Percentiles rank a stretch among this genome's conserved stretches.
phyloP scores from a whole-genome alignment of 2,113 vertebrate species.

The Myodes glareolus region DNA sequence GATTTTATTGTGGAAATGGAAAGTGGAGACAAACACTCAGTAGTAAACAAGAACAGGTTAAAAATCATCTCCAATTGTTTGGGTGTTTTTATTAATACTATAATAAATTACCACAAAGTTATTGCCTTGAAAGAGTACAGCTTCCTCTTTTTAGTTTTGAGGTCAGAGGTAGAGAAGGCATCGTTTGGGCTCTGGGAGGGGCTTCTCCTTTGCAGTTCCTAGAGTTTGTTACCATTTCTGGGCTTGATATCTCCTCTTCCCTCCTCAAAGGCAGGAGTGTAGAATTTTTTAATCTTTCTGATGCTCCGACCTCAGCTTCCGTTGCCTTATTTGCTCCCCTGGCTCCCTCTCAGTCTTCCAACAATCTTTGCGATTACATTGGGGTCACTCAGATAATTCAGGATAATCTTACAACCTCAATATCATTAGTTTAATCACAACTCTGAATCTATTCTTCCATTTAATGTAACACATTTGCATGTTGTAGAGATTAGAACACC shows the following conservation, averaged over 20 bases:
- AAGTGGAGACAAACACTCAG: not conserved
- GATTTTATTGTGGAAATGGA: not conserved
- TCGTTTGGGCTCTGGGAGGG: not conserved
- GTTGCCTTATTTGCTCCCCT: too few species aligned
- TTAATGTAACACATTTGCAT: not conserved
- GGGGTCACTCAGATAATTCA: not conserved
- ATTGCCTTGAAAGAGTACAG: not conserved
- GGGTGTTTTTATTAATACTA: not conserved
- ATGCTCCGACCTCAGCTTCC: not conserved
- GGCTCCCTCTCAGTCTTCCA: not conserved
- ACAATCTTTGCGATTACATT: not conserved
- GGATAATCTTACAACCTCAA: not conserved
- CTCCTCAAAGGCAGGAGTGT: not conserved
- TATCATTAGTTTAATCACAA: not conserved
- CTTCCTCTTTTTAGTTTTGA: not conserved
- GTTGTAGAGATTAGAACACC: not conserved
- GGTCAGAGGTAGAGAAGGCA: not conserved
- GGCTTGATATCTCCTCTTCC: not conserved
- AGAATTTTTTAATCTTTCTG: not conserved
- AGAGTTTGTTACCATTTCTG: too few species aligned
- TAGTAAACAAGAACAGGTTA: not conserved
- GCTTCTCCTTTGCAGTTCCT: not conserved
- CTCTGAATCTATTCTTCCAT: not conserved
- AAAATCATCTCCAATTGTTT: not conserved
- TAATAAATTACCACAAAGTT: not conserved